These are phyloP conservation scores for Cygnus olor DNA, from an alignment of 2,797 vertebrate species.

Conservation along the genomic window DNA sequence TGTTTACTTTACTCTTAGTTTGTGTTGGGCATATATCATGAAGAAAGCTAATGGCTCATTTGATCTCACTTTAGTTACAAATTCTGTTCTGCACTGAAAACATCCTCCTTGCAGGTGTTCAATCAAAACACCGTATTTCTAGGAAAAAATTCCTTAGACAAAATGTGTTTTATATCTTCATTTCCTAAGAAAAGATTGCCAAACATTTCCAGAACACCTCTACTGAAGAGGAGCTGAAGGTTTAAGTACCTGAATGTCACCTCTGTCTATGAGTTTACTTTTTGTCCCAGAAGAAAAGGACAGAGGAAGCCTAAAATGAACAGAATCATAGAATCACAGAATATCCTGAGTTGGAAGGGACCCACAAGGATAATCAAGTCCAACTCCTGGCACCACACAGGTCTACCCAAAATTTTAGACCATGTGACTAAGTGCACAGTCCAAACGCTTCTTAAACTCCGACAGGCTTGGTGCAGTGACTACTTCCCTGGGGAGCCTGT, in stretches of 20 bases:
- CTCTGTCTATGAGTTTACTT: neutral
- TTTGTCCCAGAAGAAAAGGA: neutral
- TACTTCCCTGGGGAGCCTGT: too few species aligned
- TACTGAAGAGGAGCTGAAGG: neutral
- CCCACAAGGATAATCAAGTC: too few species aligned
- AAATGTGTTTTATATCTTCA: neutral
- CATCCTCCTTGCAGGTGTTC: neutral
- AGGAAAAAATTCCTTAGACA: neutral
- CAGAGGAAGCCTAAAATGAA: neutral
- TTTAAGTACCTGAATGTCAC: neutral
- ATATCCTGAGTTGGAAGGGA: too few species aligned
- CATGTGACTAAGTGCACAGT: too few species aligned
- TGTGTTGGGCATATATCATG: neutral
- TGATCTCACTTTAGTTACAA: neutral
- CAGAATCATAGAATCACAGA: too few species aligned
- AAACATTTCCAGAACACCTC: neutral
- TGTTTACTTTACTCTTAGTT: neutral
- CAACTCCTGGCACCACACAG: too few species aligned
- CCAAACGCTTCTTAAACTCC: too few species aligned
- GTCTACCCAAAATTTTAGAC: too few species aligned
- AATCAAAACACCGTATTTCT: neutral
- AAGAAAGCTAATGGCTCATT: neutral
- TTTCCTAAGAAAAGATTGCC: neutral
- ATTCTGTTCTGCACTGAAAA: neutral
- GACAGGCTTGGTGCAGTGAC: too few species aligned